Base-by-base conservation (phyloP, 1,140 invertebrate genomes). In the Lordiphosa stackelbergi region DNA sequence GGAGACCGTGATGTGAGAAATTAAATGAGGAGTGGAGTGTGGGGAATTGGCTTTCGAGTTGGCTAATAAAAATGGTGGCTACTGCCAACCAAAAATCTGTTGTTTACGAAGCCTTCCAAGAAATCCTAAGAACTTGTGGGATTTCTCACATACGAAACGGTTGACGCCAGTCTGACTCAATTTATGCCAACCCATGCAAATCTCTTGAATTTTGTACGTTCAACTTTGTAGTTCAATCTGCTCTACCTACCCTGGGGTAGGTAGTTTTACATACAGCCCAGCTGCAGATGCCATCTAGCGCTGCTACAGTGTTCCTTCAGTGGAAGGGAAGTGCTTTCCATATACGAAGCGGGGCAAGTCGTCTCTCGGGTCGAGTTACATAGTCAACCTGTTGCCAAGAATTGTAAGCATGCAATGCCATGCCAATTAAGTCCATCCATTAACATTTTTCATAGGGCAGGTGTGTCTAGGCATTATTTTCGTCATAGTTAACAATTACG, bases 391-490 rank as follows among this genome's bases (percentile, higher is more conserved):
- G 74, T 78, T 61, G 37, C 52, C 28, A 31, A 31, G 46, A n/a
- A 31, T 28, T 36, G 41, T 54, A 66, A 45, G 40, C 55, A 43
- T 65, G 40, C 61, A 74, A 79, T 74, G 81, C 41, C 41, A 65
- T 43, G 47, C 22, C 43, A 46, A 46, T 46, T 47, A 66, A 48
- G 45, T 64, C 28, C 54, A 64, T 68, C 22, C 45, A 81, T 83
- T 81, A 83, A 83, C 72, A 81, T 83, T 83, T 81, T 57, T 36
- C 68, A 81, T 36, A 66, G 71, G 63, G 75, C 75, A 81, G 75
- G 71, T 81, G 75, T 75, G 57, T 64, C 38, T 31, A 55, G 16
- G 24, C 24, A 38, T 53, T 68, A 28, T 57, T 41, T 19, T 28
- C 13, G 38, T 38, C 46, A 28, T 31, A 43, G 42, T 28, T 46